Percentiles rank a stretch among this genome's conserved stretches.
phyloP scores from a whole-genome alignment of 2,797 vertebrate genomes.

The Bufotes viridis region DNA sequence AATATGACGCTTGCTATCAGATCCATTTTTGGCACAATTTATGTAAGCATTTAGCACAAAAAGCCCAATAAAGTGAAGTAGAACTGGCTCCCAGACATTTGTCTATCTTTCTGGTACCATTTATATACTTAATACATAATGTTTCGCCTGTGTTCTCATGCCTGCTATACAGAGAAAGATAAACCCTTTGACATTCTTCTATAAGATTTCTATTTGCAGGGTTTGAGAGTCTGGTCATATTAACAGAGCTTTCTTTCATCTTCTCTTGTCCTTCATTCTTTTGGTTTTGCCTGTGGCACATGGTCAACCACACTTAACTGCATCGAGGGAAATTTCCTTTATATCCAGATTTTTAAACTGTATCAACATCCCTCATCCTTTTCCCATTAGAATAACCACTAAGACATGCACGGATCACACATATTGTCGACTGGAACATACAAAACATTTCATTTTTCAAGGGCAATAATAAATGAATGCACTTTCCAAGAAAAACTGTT shows the following conservation, averaged over 20 bases:
- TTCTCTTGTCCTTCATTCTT: conserved; percentile 46
- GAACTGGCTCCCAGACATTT: too few relatives aligned
- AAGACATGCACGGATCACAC: conserved; percentile 39
- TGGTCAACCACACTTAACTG: conserved; percentile 54
- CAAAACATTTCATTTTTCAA: conserved; percentile 45
- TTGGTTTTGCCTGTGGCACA: conserved; percentile 55
- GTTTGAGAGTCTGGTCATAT: conserved; percentile 15
- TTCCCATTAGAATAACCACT: conserved; percentile 55
- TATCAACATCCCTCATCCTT: conserved; percentile 33
- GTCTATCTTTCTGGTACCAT: too few relatives aligned
- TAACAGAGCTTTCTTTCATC: conserved; percentile 38
- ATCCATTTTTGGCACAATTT: too few relatives aligned
- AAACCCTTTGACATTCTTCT: neutral
- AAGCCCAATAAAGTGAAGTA: too few relatives aligned
- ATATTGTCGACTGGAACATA: conserved; percentile 24
- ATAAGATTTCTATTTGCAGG: conserved; percentile 20
- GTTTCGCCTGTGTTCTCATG: neutral
- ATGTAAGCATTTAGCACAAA: too few relatives aligned
- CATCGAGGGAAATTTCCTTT: conserved; percentile 40
- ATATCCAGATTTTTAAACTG: conserved; percentile 37
- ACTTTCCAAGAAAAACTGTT: conserved; percentile 43
- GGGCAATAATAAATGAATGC: conserved; percentile 45
- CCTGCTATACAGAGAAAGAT: neutral
- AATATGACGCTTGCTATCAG: too few relatives aligned
- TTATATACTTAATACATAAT: too few relatives aligned